Base-by-base conservation (phyloP, 1,140 invertebrate genomes). In the Venturia canescens region DNA sequence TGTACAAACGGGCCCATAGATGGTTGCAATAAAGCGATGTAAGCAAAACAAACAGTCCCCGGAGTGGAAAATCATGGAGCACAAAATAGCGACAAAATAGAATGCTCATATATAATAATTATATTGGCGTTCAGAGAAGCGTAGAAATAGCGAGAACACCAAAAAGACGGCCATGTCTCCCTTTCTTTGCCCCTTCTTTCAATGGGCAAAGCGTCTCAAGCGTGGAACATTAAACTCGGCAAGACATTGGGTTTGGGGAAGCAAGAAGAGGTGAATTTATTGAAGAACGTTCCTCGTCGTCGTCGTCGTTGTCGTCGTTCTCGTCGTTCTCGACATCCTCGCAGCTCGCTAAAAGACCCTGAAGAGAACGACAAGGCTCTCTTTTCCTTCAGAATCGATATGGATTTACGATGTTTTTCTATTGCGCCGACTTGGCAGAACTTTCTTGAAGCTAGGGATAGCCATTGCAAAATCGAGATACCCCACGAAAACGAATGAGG, bases 361-460 rank as follows among this genome's bases (percentile, higher is more conserved):
- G 69, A 72, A 29, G 27, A 31, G 31, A 71, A 74, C 60, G 44
- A 50, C 57, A 63, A 57, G 18, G 53, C 34, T 38, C 38, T 63
- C 44, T 38, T 75, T 78, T 50, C 48, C 67, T 60, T 48, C 67
- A 78, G 75, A 79, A 83, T 83, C 82, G 82, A 83, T 83, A 79
- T 80, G 67, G 79, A 83, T 83, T 83, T 83, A 83, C 82, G 82
- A 83, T 83, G 79, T 83, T 83, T 83, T 83, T 83, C 82, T 81
- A 83, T 83, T 81, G 79, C 82, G 79, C 82, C 82, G 82, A 83
- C 82, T 83, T 83, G 82, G 82, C 82, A 81, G 71, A 83, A 83
- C 79, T 81, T 83, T 83, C 80, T 83, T 81, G 57, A 79, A 83
- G 76, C 75, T 66, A 66, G 57, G 69, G 31, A 7, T n/a, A 21